A percentile compares a stretch with the other conserved stretches of the same genome.
Conservation (phyloP, 2,113 vertebrate species). For the Myrmophylax atrothorax region DNA sequence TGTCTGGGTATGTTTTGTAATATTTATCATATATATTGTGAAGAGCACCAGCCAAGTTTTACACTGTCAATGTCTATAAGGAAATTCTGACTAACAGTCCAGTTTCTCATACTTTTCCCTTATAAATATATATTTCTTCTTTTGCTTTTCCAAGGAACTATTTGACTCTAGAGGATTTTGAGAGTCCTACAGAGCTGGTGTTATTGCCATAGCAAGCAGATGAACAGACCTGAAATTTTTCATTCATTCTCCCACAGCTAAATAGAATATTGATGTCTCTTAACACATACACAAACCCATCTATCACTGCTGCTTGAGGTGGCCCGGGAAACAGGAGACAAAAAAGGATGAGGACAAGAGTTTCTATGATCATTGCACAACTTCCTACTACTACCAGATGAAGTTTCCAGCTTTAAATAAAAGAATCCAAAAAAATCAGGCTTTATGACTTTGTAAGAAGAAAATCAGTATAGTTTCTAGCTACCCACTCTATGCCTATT, state of each 20-base stretch:
- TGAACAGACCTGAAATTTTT: not conserved
- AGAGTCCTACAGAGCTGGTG: not conserved
- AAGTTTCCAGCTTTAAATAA: not conserved
- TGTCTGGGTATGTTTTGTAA: not conserved
- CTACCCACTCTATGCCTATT: not conserved
- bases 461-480: not conserved
- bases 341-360: too few species aligned
- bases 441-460: not conserved
- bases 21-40: not conserved
- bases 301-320: not conserved
- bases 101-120: not conserved
- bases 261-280: not conserved
- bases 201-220: not conserved
- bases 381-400: not conserved
- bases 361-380: not conserved
- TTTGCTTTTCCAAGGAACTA: not conserved
- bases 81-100: not conserved
- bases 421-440: not conserved
- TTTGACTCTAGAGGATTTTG: not conserved
- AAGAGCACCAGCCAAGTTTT: not conserved
- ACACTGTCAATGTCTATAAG: not conserved
- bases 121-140: not conserved
- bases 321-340: not conserved
- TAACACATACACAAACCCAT: not conserved
- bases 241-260: not conserved